A percentile compares a stretch with the other conserved stretches of the same genome.
Conservation (phyloP, 2,888 invertebrate species). For the Polia nebulosa region DNA sequence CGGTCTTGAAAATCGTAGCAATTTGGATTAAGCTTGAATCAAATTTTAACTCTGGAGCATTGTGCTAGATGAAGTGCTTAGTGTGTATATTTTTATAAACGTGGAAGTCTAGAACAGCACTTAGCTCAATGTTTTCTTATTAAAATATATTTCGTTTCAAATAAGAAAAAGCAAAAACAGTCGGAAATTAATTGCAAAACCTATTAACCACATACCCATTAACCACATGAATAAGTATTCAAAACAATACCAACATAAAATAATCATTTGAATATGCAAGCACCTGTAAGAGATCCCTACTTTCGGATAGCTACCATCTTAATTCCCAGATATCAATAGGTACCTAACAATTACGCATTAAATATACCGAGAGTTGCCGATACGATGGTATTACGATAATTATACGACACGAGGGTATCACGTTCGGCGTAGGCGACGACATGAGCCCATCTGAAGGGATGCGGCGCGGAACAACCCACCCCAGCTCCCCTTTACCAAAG, state of each 20-base stretch:
- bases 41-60: neutral
- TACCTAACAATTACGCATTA: conserved; percentile 50
- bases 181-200: conserved; percentile 1
- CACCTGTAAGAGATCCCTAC: conserved; percentile 23
- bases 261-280: conserved; percentile 10
- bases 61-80: neutral
- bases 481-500: conserved; percentile 68
- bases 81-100: too few species aligned
- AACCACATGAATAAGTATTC: conserved; percentile 19
- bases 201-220: conserved; percentile 18
- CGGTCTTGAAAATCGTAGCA: neutral
- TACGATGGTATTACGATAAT: conserved; percentile 74
- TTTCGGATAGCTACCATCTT: conserved; percentile 41
- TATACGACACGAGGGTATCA: conserved; percentile 74
- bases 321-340: conserved; percentile 42
- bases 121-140: neutral
- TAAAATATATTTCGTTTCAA: neutral
- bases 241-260: conserved; percentile 24
- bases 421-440: conserved; percentile 85
- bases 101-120: too few species aligned
- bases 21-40: neutral
- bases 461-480: conserved; percentile 82
- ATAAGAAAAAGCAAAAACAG: neutral
- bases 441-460: conserved; percentile 81
- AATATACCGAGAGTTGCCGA: conserved; percentile 69